Percentiles rank a stretch among this genome's conserved stretches.
Conservation (phyloP, 1,140 invertebrate species). For the Platorchestia sp. region DNA sequence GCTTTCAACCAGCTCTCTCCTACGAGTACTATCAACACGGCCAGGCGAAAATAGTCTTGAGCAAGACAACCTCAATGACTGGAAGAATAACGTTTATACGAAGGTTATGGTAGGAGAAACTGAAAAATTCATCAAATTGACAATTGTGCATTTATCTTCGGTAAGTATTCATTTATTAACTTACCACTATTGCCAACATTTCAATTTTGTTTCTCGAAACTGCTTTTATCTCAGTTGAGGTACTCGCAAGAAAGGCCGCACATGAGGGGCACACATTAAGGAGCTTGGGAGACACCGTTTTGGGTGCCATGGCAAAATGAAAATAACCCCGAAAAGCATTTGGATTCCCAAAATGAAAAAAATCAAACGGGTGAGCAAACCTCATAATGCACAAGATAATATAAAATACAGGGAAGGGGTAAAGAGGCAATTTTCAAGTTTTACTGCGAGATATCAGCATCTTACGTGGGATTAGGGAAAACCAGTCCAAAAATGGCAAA, state of each 20-base stretch:
- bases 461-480: not conserved
- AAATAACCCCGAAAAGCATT: not conserved
- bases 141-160: no score
- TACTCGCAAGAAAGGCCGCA: not conserved
- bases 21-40: not conserved
- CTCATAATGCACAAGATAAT: not conserved
- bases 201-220: not conserved
- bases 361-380: not conserved
- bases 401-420: not conserved
- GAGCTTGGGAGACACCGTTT: not conserved
- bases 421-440: not conserved
- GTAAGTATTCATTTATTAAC: not conserved
- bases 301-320: not conserved
- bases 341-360: not conserved
- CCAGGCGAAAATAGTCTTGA: no score
- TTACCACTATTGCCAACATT: not conserved
- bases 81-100: no score
- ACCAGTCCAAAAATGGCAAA: not conserved
- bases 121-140: no score
- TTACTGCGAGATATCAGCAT: not conserved
- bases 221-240: not conserved
- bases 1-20: not conserved
- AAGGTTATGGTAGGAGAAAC: no score
- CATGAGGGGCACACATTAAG: not conserved
- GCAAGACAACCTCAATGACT: no score